Evolutionary conservation across 64 coral and sea anemone genomes (phyloP).

Genomic region (Stylophora pistillata): DNA sequence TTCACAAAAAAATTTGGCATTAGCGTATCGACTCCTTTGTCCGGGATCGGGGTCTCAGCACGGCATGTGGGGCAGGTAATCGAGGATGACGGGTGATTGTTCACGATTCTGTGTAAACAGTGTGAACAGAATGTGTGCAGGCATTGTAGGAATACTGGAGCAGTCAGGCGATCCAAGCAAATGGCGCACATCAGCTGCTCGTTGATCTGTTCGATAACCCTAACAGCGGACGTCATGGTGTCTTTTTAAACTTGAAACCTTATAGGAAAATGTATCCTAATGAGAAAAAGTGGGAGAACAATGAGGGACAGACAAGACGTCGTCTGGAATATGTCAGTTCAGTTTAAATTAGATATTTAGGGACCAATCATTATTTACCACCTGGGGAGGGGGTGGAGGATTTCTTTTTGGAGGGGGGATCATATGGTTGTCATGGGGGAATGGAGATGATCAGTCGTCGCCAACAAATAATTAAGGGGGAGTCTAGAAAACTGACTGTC

Average conservation of each 20-base stretch:
- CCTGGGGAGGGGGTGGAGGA: too few relatives aligned
- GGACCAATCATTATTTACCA: too few relatives aligned
- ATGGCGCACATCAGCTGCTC: constrained; percentile 95
- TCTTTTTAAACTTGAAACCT: not conserved
- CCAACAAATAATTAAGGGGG: too few relatives aligned
- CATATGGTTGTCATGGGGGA: too few relatives aligned
- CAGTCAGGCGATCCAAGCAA: constrained; percentile 77
- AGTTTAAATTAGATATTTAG: not conserved
- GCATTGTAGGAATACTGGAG: constrained; percentile 80
- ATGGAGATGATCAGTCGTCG: too few relatives aligned
- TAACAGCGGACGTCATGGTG: constrained; percentile 75
- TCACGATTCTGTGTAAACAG: constrained; percentile 84
- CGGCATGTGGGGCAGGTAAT: constrained; percentile 92
- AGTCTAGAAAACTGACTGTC: too few relatives aligned
- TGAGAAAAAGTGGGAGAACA: not conserved
- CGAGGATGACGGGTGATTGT: constrained; percentile 61
- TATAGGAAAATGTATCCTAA: not conserved
- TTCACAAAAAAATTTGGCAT: constrained; percentile 90
- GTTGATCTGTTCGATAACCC: constrained; percentile 94
- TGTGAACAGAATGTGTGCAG: constrained; percentile 90
- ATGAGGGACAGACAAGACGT: not conserved
- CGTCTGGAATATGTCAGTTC: too few relatives aligned
- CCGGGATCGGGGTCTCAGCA: constrained; percentile 60
- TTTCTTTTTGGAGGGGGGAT: too few relatives aligned
- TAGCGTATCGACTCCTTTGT: constrained; percentile 68